These are phyloP conservation scores for Geophilus truncorum DNA, from an alignment of 2,888 invertebrate species.

Conservation along the genomic window DNA sequence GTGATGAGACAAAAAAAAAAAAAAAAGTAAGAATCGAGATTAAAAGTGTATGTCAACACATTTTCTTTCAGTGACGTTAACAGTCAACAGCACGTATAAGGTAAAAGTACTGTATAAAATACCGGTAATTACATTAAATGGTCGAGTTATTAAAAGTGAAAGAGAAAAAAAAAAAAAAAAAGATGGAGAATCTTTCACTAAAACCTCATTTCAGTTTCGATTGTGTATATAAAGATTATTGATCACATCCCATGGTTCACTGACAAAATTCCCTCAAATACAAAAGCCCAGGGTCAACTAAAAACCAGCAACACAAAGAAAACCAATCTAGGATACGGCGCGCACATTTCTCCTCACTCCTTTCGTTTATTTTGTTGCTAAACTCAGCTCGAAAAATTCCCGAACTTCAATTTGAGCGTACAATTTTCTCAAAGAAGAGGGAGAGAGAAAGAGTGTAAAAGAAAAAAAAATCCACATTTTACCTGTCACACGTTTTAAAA, in stretches of 20 bases:
- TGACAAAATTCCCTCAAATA: slow-evolving; percentile 16
- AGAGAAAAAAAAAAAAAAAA: no score
- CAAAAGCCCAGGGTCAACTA: slow-evolving; percentile 20
- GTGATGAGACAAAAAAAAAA: neutral
- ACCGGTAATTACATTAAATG: no score
- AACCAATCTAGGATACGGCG: slow-evolving; percentile 10
- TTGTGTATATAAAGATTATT: slow-evolving; percentile 7
- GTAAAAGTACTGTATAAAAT: no score
- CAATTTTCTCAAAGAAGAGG: neutral
- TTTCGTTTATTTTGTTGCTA: slow-evolving; percentile 6
- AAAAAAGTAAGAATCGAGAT: neutral
- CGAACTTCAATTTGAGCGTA: neutral
- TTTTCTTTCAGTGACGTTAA: neutral
- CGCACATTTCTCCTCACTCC: neutral
- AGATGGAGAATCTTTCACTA: neutral
- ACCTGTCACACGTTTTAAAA: slow-evolving; percentile 9
- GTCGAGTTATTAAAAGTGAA: no score
- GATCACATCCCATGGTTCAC: slow-evolving; percentile 10
- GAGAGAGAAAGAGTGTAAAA: neutral
- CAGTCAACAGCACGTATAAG: no score
- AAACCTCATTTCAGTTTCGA: neutral
- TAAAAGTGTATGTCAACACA: neutral
- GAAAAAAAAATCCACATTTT: neutral
- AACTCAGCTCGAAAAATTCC: neutral
- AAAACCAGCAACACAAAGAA: slow-evolving; percentile 16